Evolutionary conservation across 2,797 vertebrate genomes (phyloP), one percentile per base, ranked within the genome.

Genomic region (Siniperca obscura): DNA sequence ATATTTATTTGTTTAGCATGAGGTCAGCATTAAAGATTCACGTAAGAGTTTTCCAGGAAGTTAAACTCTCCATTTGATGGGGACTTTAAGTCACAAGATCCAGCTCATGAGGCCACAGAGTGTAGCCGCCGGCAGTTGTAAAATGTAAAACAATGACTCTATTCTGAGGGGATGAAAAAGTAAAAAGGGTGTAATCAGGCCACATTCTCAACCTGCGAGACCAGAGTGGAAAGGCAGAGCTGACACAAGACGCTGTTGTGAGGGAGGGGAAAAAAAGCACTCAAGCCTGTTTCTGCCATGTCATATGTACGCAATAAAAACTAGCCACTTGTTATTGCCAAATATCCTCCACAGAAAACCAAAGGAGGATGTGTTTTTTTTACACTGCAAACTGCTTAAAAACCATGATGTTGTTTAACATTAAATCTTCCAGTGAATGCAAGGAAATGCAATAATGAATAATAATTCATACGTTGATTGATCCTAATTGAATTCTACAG

Each of bases 1-100:
- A 52, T 25, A 57, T 53, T 50, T 55, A 64, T 76, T 61, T 62
- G 27, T 64, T 7, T 21, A 27, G 53, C n/a, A 57, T 80, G 68
- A 80, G 38, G 57, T 73, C 65, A 79, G 64, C 9, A 21, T 76
- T 61, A 68, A 78, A 52, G 40, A 70, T 66, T 69, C 40, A 44
- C 27, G 10, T 11, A 53, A 76, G 21, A n/a, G 13, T 73, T 78
- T 89, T 87, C 74, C 78, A 64, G 50, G 74, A 90, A 86, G 68
- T 66, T 66, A 11, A 76, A 76, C 60, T 55, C 82, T 84, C 80
- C 50, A 69, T 86, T 84, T 80, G 74, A 88, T 70, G 77, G 25
- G 21, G 73, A 86, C 80, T 84, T 83, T 6, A 76, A 89, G 93
- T 95, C 95, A 96, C 90, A 95, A 94, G 95, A 92, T 91, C 38